A percentile compares a stretch with the other conserved stretches of the same genome.
Evolutionary conservation across 2,113 vertebrate species (phyloP).

Genomic region (Eublepharis macularius): DNA sequence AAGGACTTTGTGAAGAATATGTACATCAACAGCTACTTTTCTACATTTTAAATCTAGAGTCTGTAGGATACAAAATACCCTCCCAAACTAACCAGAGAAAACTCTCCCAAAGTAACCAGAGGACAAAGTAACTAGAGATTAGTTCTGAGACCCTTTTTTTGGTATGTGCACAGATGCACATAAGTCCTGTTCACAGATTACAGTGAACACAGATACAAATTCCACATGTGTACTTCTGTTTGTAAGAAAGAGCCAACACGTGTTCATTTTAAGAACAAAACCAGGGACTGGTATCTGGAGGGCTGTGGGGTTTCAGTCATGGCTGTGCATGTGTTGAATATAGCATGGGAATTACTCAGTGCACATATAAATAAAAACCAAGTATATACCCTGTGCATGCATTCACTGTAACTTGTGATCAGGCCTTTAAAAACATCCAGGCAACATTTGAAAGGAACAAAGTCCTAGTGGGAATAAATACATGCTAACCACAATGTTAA

Average conservation of each 20-base stretch:
- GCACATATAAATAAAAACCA: too few species aligned
- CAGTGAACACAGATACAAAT: too few species aligned
- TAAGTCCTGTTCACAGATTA: too few species aligned
- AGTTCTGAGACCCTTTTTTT: neutral
- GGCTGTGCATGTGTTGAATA: too few species aligned
- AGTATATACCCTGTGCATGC: too few species aligned
- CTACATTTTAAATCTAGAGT: neutral
- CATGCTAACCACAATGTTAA: neutral
- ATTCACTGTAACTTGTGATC: too few species aligned
- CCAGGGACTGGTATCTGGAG: too few species aligned
- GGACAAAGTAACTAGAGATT: neutral
- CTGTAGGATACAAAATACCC: neutral
- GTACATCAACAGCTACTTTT: neutral
- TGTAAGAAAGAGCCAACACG: too few species aligned
- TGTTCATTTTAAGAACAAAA: too few species aligned
- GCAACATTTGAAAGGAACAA: neutral
- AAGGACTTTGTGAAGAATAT: neutral
- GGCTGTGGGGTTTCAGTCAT: too few species aligned
- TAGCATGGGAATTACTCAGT: too few species aligned
- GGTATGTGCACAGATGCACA: neutral
- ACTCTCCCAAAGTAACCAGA: neutral
- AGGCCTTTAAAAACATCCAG: neutral
- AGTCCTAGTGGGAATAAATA: neutral
- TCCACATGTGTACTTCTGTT: too few species aligned
- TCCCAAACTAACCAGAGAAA: neutral